Conservation (phyloP, 2,888 invertebrate species). For the Anagyrus pseudococci region DNA sequence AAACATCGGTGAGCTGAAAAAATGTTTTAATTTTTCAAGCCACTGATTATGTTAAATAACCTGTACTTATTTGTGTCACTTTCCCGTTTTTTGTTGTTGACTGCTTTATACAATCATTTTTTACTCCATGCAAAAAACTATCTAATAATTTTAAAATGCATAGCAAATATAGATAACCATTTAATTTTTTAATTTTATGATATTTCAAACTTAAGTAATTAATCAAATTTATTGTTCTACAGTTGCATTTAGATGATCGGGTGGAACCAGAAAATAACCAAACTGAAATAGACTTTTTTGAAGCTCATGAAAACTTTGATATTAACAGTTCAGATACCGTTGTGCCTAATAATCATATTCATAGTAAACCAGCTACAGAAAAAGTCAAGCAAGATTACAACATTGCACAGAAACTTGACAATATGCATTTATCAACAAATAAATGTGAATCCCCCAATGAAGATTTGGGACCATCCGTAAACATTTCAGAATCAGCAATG, state of each 20-base stretch:
- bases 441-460: slow-evolving; percentile 37
- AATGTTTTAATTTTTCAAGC: slow-evolving; percentile 43
- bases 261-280: slow-evolving; percentile 66
- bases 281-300: slow-evolving; percentile 90
- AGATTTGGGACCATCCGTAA: slow-evolving; percentile 51
- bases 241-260: slow-evolving; percentile 76
- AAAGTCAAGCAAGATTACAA: slow-evolving; percentile 30
- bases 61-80: slow-evolving; percentile 5
- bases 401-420: slow-evolving; percentile 34
- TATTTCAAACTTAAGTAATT: not conserved
- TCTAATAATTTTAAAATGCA: too few species aligned
- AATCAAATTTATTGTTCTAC: too few species aligned
- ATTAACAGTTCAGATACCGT: slow-evolving; percentile 40
- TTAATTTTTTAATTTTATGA: not conserved
- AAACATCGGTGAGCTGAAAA: slow-evolving; percentile 54
- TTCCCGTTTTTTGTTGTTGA: not conserved
- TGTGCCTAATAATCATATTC: slow-evolving; percentile 41
- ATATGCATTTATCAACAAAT: slow-evolving; percentile 25
- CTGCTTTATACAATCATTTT: too few species aligned
- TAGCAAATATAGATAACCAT: too few species aligned
- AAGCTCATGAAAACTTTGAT: slow-evolving; percentile 71
- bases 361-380: slow-evolving; percentile 38
- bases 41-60: slow-evolving; percentile 23
- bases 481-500: slow-evolving; percentile 47
- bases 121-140: slow-evolving; percentile 3